phyloP scores from a whole-genome alignment of 2,888 invertebrate genomes.

The Aethes cnicana region DNA sequence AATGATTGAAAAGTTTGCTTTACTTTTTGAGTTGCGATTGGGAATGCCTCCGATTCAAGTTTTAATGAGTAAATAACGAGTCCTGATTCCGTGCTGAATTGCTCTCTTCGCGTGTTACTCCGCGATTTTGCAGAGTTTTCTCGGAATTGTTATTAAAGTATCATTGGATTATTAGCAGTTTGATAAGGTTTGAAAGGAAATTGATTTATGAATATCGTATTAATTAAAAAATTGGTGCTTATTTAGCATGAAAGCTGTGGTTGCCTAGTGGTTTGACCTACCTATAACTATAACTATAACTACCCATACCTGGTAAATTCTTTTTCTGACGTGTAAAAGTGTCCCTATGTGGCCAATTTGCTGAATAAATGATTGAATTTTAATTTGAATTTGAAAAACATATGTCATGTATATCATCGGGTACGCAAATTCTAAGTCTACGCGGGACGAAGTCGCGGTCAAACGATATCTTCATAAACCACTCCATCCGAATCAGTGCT shows the following conservation, averaged over 20 bases:
- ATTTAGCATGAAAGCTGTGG: too few species aligned
- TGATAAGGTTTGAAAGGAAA: neutral
- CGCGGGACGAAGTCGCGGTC: neutral
- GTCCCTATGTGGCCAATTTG: too few species aligned
- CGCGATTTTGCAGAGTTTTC: slow-evolving; percentile 21
- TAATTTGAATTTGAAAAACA: too few species aligned
- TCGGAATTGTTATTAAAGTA: slow-evolving; percentile 6
- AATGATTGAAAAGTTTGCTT: slow-evolving; percentile 63
- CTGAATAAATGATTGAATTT: too few species aligned
- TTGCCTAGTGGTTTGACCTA: too few species aligned
- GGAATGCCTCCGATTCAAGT: slow-evolving; percentile 67
- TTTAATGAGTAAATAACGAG: slow-evolving; percentile 79
- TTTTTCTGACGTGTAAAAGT: too few species aligned
- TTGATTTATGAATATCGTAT: too few species aligned
- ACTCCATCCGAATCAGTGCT: slow-evolving; percentile 15
- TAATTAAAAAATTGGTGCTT: too few species aligned
- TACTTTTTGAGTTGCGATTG: slow-evolving; percentile 51
- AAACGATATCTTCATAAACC: slow-evolving; percentile 11
- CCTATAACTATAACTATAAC: too few species aligned
- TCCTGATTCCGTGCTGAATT: slow-evolving; percentile 53
- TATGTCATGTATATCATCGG: too few species aligned
- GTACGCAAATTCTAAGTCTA: too few species aligned
- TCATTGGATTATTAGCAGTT: slow-evolving; percentile 4
- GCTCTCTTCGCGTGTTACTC: slow-evolving; percentile 56
- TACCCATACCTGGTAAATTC: too few species aligned